Conservation (phyloP, 1,140 invertebrate genomes). For the Danaus plexippus region DNA sequence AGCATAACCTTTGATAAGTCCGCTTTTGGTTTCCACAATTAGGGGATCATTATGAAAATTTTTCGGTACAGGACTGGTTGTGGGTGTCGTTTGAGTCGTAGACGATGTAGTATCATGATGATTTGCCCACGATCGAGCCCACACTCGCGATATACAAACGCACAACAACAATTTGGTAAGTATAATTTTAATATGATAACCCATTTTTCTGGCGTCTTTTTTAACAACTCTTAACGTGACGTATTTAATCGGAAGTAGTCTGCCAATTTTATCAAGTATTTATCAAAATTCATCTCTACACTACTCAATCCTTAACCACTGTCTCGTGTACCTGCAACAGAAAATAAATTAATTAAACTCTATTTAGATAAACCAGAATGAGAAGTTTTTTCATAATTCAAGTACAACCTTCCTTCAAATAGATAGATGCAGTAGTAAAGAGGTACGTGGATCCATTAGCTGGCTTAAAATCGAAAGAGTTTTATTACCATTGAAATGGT, state of each 20-base stretch:
- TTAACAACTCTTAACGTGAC: slow-evolving; percentile 37
- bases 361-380: neutral
- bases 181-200: slow-evolving; percentile 48
- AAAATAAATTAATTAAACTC: slow-evolving; percentile 22
- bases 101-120: slow-evolving; percentile 69
- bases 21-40: slow-evolving; percentile 85
- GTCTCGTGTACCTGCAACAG: slow-evolving; percentile 48
- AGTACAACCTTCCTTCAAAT: slow-evolving; percentile 5
- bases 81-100: slow-evolving; percentile 68
- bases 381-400: slow-evolving; percentile 3
- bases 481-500: slow-evolving; percentile 34
- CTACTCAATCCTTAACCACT: slow-evolving; percentile 20
- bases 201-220: slow-evolving; percentile 36
- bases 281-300: slow-evolving; percentile 59
- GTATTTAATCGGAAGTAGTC: slow-evolving; percentile 58
- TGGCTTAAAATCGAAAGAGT: slow-evolving; percentile 24
- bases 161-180: slow-evolving; percentile 58
- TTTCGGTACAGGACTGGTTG: slow-evolving; percentile 65
- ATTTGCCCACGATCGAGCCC: slow-evolving; percentile 66
- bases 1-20: slow-evolving; percentile 82
- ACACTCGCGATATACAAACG: slow-evolving; percentile 38
- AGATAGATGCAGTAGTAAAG: slow-evolving; percentile 9
- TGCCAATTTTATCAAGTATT: slow-evolving; percentile 53
- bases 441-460: slow-evolving; percentile 22
- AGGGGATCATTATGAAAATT: slow-evolving; percentile 79